Percentiles rank a stretch among this genome's conserved stretches.
These are phyloP conservation scores for Buceros bicornis DNA, from an alignment of 2,797 vertebrate species.

Conservation along the genomic window DNA sequence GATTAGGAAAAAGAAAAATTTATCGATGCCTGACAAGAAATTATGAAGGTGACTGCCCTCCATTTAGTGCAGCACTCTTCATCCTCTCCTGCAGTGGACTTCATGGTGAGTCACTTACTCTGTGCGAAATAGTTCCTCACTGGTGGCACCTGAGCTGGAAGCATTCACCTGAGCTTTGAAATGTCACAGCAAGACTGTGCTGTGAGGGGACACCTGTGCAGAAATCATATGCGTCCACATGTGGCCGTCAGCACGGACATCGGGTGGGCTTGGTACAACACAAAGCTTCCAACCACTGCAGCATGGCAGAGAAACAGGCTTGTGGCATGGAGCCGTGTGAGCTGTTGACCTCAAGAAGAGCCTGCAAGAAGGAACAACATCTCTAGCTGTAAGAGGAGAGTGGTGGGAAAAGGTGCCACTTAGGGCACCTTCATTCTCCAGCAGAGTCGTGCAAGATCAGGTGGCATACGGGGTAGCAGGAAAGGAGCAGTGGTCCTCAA, in stretches of 20 bases:
- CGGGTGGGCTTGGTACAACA: fast-evolving
- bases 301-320: background rate
- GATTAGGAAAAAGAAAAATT: background rate
- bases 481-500: background rate
- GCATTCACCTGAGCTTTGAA: background rate
- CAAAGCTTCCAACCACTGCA: background rate
- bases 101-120: fast-evolving
- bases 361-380: fast-evolving
- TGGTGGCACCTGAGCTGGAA: background rate
- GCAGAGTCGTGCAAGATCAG: fast-evolving
- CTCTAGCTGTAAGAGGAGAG: background rate
- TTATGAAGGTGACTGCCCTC: background rate
- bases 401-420: background rate
- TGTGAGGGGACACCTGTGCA: no score
- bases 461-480: fast-evolving
- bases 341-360: background rate
- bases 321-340: fast-evolving
- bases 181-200: background rate
- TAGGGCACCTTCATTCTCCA: background rate
- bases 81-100: background rate
- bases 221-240: fast-evolving
- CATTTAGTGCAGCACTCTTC: fast-evolving
- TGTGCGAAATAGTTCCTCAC: fast-evolving
- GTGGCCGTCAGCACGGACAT: fast-evolving
- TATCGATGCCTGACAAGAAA: fast-evolving